Base-by-base conservation (phyloP, 2,797 vertebrate genomes). In the Sebastes matsubarae region DNA sequence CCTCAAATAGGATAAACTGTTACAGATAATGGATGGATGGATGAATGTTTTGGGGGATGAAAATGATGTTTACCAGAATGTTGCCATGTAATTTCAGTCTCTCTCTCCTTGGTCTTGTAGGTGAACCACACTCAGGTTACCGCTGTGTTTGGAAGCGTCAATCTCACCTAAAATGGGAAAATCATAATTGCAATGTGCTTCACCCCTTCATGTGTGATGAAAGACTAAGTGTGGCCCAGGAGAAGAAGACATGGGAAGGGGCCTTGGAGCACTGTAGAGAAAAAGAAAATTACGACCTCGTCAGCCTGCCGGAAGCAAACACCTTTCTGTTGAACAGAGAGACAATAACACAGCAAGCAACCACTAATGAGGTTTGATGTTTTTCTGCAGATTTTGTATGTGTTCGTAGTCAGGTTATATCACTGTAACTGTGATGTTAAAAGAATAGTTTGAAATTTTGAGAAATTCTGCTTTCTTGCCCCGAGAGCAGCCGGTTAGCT, bases 111-210 rank as follows among this genome's bases (percentile, higher is more conserved):
- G 6, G 16, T 52, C 11, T n/a, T 38, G 54, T 24, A 81, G 79
- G 0, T 9, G 4, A 9, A 4, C 32, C 9, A 70, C 1, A 5
- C 2, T 0, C 0, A 0, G 4, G 0, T 38, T 0, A 24, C 0
- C 1, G 1, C 4, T 81, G 79, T 38, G 24, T 2, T 22, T 2
- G 8, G 2, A 68, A 20, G 10, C 1, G 6, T 25, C 0, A 0
- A 0, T 22, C 20, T 13, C 0, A 2, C 1, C 0, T 0, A n/a
- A 1, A 3, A 7, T 60, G 54, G 77, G 0, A 0, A 2, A 29
- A 4, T 1, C 0, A 6, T 1, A 0, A 8, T 0, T 67, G 63
- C 22, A 1, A 0, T 0, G 0, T 0, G 0, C 0, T 0, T 27
- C 9, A n/a, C 1, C 6, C 2, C 14, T 54, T 25, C 55, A 4